Base-by-base conservation (phyloP, 64 coral and sea anemone genomes). In the Porites australiensis region DNA sequence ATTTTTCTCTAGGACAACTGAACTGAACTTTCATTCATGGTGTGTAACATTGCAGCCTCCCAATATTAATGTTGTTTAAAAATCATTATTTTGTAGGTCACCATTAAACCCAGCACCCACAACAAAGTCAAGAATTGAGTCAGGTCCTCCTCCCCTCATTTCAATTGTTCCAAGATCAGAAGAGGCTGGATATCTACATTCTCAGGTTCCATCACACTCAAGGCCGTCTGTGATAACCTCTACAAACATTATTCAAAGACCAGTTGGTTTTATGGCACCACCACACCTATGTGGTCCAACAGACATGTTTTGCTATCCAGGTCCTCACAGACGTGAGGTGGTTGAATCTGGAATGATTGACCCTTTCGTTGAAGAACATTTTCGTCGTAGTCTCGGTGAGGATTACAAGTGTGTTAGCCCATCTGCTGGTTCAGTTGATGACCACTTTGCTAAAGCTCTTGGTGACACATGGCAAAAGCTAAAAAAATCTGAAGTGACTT, bases 331-430 rank as follows among this genome's bases (percentile, higher is more conserved):
- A 66, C 84, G 95, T 63, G 92, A 98, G 81, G 88, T 94, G 53
- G 87, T 98, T 19, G 93, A 91, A 64, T 94, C 95, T 79, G 74
- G 72, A 69, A 92, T 93, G 60, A 79, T 79, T 91, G 95, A 98
- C 82, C 95, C 95, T 69, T 98, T 98, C 91, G 95, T 98, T 71
- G 95, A 98, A 90, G 95, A 98, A 98, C 95, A 98, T 60, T 98
- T 98, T 66, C 83, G 92, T 50, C 75, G 95, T 18, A 94, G 92
- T 64, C 86, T 98, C 44, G 95, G 95, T 15, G 87, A 89, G 61
- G 95, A 98, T 81, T 98, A 98, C 49, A 94, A 91, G 59, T 89
- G 88, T 88, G 95, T 98, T n/a, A 98, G 88, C 78, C 95, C 95
- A 19, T 88, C 70, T 49, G 95, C 95, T 69, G 95, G 88, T 23